Evolutionary conservation across 2,113 vertebrate species (phyloP).

Genomic region (Physeter macrocephalus): DNA sequence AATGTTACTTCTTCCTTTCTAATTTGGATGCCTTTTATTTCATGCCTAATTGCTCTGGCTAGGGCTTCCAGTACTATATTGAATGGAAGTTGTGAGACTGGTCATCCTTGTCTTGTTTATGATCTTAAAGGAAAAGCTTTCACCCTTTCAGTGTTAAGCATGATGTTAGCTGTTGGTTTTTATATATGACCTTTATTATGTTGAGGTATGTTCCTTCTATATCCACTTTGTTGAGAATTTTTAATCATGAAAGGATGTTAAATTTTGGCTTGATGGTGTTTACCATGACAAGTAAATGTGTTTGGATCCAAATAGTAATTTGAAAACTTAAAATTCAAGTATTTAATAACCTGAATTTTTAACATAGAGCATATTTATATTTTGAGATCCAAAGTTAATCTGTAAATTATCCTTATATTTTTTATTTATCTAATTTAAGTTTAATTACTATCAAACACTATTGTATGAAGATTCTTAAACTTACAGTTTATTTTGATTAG

Average conservation of each 20-base stretch:
- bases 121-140: background rate
- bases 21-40: background rate
- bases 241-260: background rate
- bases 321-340: background rate
- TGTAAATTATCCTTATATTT: background rate
- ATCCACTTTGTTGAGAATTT: background rate
- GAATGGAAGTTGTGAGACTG: background rate
- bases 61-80: background rate
- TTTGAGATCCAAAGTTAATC: conserved; percentile 1
- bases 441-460: background rate
- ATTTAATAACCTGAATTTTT: background rate
- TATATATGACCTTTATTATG: background rate
- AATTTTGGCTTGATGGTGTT: background rate
- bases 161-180: background rate
- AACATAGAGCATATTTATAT: background rate
- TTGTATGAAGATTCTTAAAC: background rate
- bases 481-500: background rate
- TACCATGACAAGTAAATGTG: background rate
- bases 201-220: background rate
- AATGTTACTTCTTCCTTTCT: background rate
- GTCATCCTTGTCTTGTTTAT: background rate
- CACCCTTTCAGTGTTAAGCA: background rate
- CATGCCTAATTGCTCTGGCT: background rate
- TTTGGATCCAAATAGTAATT: background rate
- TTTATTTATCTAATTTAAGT: background rate